These are phyloP conservation scores for Chrysotoxum bicinctum DNA, from an alignment of 2,888 invertebrate genomes.

Conservation along the genomic window DNA sequence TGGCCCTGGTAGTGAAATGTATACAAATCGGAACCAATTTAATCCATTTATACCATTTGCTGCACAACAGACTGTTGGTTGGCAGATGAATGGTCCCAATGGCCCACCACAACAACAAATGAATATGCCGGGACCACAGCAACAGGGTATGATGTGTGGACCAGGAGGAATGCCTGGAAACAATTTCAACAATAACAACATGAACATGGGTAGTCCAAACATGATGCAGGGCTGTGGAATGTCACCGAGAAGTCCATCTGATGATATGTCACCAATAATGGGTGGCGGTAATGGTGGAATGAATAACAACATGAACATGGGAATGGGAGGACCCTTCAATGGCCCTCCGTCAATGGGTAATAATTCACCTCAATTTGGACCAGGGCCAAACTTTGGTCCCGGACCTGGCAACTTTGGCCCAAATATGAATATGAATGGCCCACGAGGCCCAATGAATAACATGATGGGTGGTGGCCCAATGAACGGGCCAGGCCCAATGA, in stretches of 20 bases:
- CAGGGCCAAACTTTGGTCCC: constrained; percentile 52
- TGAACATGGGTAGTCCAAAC: constrained; percentile 60
- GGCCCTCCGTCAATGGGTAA: constrained; percentile 56
- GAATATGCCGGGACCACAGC: constrained; percentile 44
- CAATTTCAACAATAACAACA: constrained; percentile 55
- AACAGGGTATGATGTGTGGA: constrained; percentile 70
- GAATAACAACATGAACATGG: constrained; percentile 62
- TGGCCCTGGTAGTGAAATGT: constrained; percentile 71
- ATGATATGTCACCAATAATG: constrained; percentile 60
- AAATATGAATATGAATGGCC: constrained; percentile 62
- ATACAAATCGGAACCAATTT: constrained; percentile 75
- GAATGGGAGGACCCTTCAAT: constrained; percentile 59
- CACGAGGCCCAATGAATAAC: constrained; percentile 46
- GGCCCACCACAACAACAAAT: constrained; percentile 30
- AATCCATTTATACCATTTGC: constrained; percentile 79
- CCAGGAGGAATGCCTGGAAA: constrained; percentile 58
- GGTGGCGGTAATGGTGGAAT: constrained; percentile 47
- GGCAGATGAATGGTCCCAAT: constrained; percentile 60
- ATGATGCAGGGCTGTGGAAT: constrained; percentile 37
- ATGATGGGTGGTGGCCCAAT: constrained; percentile 23
- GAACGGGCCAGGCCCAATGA: constrained; percentile 49
- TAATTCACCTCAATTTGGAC: constrained; percentile 56
- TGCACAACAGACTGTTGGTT: constrained; percentile 57
- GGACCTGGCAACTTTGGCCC: constrained; percentile 59
- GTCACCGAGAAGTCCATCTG: constrained; percentile 52